A percentile compares a stretch with the other conserved stretches of the same genome.
Conservation (phyloP, 2,113 vertebrate genomes). For the Scortum barcoo region DNA sequence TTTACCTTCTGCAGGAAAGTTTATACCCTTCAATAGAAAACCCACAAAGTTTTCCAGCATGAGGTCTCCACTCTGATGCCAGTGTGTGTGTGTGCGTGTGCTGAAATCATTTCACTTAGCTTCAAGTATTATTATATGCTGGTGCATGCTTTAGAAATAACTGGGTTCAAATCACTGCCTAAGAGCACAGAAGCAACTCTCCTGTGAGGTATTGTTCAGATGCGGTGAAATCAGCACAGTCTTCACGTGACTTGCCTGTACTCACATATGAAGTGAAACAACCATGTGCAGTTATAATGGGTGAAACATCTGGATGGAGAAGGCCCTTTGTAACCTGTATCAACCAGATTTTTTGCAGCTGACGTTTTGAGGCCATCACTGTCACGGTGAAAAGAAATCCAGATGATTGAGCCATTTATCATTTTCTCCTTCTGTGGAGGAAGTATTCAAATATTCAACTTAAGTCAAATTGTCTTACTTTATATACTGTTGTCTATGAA, state of each 20-base stretch:
- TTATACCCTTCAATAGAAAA: conserved; percentile 59
- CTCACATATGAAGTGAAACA: not conserved
- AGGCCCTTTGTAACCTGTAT: not conserved
- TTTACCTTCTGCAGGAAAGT: conserved; percentile 74
- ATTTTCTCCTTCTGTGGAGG: not conserved
- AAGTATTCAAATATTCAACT: not conserved
- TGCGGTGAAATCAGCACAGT: not conserved
- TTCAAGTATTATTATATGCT: conserved; percentile 15
- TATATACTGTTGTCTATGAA: too few relatives aligned
- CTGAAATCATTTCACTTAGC: conserved; percentile 20
- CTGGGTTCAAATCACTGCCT: not conserved
- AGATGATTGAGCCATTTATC: not conserved
- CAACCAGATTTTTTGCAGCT: not conserved
- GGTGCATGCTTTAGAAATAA: not conserved
- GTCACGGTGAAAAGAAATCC: not conserved
- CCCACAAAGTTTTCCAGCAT: conserved; percentile 64
- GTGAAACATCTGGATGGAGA: conserved; percentile 20
- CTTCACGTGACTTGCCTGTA: not conserved
- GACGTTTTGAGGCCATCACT: not conserved
- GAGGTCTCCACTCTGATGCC: conserved; percentile 36
- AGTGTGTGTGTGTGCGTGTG: conserved; percentile 34
- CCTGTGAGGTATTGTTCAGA: not conserved
- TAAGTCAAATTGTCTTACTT: not conserved
- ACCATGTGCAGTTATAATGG: not conserved
- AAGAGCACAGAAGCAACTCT: not conserved